Conservation (phyloP, 2,113 vertebrate species). For the Cisticola juncidis region DNA sequence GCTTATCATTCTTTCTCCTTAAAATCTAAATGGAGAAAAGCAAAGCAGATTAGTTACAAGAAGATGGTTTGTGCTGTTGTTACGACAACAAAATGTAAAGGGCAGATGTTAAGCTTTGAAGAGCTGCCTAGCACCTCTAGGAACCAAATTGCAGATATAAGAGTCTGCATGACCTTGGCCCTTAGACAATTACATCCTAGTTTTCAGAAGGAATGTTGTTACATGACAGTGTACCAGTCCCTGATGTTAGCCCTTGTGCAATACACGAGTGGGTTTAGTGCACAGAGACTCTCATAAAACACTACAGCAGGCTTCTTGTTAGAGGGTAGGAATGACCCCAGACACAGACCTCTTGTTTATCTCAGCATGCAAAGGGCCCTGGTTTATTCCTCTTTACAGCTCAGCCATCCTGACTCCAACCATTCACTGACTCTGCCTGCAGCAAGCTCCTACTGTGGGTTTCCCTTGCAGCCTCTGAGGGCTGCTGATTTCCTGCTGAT, state of each 20-base stretch:
- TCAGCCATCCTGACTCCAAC: background rate
- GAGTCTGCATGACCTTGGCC: background rate
- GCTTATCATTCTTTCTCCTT: background rate
- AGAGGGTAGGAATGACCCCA: background rate
- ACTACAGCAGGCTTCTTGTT: background rate
- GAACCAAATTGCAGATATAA: background rate
- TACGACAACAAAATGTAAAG: background rate
- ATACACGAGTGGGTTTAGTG: background rate
- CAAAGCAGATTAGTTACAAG: background rate
- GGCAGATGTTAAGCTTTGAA: background rate
- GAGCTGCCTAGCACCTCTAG: conserved; percentile 7
- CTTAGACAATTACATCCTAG: background rate
- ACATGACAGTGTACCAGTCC: accelerated
- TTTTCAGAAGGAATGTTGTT: background rate
- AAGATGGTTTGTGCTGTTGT: conserved; percentile 25
- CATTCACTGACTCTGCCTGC: background rate
- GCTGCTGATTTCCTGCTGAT: background rate
- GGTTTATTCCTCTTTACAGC: background rate
- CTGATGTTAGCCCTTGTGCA: background rate
- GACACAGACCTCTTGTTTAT: background rate
- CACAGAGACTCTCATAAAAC: background rate
- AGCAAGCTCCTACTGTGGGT: background rate
- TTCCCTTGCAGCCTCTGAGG: background rate
- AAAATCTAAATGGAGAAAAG: background rate
- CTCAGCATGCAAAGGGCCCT: background rate